phyloP scores from a whole-genome alignment of 2,888 invertebrate species.

The Eledona agricola region DNA sequence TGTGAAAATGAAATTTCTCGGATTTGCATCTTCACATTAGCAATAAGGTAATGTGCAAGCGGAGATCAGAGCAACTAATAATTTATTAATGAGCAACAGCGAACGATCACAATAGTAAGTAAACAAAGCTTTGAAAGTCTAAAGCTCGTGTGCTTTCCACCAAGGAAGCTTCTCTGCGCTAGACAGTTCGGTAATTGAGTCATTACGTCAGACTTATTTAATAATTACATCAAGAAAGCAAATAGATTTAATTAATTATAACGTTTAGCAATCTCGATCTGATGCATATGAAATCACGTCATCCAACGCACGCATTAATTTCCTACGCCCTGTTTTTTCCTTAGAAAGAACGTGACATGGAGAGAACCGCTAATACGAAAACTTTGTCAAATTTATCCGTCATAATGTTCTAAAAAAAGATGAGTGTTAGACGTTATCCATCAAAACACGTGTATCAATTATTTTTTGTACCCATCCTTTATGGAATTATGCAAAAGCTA shows the following conservation, averaged over 20 bases:
- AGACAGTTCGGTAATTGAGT: constrained; percentile 42
- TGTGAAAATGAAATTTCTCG: constrained; percentile 9
- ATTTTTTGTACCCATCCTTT: no score
- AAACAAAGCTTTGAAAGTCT: constrained; percentile 37
- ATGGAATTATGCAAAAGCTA: no score
- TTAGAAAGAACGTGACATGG: constrained; percentile 22
- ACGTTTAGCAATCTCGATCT: constrained; percentile 3
- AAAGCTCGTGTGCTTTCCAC: constrained; percentile 29
- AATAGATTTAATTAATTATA: constrained; percentile 27
- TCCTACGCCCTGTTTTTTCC: no score
- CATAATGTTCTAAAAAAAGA: constrained; percentile 13
- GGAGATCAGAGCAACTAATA: constrained; percentile 34
- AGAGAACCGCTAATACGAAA: constrained; percentile 31
- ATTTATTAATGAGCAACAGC: constrained; percentile 34
- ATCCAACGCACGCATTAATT: not conserved
- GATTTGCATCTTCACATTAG: no score
- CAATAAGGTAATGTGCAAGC: no score
- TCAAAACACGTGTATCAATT: no score
- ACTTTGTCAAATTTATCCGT: constrained; percentile 32
- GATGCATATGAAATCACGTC: not conserved
- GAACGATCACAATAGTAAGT: constrained; percentile 33
- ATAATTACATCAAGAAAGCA: constrained; percentile 28
- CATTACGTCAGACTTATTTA: constrained; percentile 33
- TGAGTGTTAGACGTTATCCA: no score
- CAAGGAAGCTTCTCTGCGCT: constrained; percentile 35